Evolutionary conservation across 2,113 vertebrate species (phyloP).

Genomic region (Anseranas semipalmata): DNA sequence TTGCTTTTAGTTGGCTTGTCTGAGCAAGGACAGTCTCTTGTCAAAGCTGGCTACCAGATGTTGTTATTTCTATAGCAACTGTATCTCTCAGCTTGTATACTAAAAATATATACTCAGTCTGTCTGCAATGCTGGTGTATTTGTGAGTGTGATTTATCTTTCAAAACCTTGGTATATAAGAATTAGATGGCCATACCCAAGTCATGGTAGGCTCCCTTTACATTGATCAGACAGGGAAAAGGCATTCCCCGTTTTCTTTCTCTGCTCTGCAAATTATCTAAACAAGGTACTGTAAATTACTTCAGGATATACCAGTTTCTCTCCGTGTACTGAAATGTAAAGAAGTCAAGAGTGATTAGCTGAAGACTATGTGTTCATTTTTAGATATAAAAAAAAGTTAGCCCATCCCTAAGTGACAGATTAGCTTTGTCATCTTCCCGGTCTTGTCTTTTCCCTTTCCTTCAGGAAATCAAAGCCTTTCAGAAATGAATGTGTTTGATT

Average conservation of each 20-base stretch:
- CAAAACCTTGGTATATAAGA: background rate
- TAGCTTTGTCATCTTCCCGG: background rate
- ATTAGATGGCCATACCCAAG: no score
- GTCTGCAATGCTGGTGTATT: background rate
- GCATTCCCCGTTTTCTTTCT: background rate
- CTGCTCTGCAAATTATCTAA: background rate
- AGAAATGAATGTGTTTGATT: background rate
- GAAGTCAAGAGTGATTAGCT: background rate
- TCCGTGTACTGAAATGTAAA: background rate
- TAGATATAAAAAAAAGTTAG: background rate
- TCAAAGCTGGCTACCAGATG: background rate
- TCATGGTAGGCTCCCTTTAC: background rate
- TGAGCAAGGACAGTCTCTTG: background rate
- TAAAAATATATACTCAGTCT: background rate
- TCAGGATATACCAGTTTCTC: background rate
- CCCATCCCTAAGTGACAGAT: background rate
- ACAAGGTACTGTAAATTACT: background rate
- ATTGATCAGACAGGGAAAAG: background rate
- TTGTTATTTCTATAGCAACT: background rate
- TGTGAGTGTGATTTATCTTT: background rate
- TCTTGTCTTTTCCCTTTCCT: background rate
- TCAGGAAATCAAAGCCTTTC: background rate
- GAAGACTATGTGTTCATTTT: background rate
- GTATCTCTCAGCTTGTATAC: background rate
- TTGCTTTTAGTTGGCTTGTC: background rate